Base-by-base conservation (phyloP, 2,888 invertebrate genomes). In the Chaetogeoica ovagalla region DNA sequence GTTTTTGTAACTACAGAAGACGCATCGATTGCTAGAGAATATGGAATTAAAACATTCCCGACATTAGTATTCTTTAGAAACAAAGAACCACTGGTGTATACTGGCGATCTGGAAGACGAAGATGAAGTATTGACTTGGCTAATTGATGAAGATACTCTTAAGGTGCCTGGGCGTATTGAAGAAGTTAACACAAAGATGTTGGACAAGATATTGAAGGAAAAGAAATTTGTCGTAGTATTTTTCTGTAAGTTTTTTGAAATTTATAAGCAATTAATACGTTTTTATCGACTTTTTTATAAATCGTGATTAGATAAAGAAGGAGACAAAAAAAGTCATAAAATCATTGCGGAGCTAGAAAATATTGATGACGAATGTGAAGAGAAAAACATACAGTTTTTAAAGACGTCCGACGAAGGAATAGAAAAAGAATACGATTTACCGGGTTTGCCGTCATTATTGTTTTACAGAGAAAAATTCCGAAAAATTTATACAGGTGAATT, bases 1-100 rank as follows among this genome's bases (percentile, higher is more conserved):
- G 93, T 96, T 83, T 95, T 96, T 85, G 96, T 96, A 0, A 96
- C 96, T 59, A 96, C 96, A 19, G 96, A 96, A 87, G 96, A 97
- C 85, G 88, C 90, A 8, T 85, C 86, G 2, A 87, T 95, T 77
- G 95, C 96, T 13, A 94, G 93, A 87, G 94, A 95, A 86, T 91
- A 94, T 84, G 93, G 92, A 83, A 92, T 96, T 84, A 95, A 93
- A 86, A 89, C 88, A 82, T 94, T 94, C 88, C 96, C 96, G 4
- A 91, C 93, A 70, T 87, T 97, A 81, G 94, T 93, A 43, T 93
- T 96, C 89, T 96, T 96, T 87, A 90, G 96, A 84, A 96, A 96
- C 86, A 94, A 93, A 85, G 95, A 96, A 85, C 96, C 95, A 17
- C 88, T 96, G 75, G 87, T 93, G 82, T 96, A 92, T 86, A 91